Conservation (phyloP, 2,113 vertebrate genomes). For the Oxygymnocypris stewartii region DNA sequence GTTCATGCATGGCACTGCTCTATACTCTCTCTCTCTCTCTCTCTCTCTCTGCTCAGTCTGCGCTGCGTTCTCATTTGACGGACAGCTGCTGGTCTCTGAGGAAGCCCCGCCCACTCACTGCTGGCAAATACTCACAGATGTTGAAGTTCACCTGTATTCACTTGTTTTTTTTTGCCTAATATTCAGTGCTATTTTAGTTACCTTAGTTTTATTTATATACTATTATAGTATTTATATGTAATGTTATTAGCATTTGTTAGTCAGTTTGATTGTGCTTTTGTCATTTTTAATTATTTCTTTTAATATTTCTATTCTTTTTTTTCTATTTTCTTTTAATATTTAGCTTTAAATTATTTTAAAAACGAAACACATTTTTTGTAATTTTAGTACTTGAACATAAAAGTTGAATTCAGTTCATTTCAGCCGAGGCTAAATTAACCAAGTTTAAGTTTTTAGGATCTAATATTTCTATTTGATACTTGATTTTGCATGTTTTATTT, state of each 20-base stretch:
- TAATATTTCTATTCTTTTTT: neutral
- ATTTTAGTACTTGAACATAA: too few relatives aligned
- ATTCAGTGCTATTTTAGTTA: neutral
- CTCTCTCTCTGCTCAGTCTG: conserved; percentile 47
- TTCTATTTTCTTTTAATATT: too few relatives aligned
- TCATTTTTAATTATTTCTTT: neutral
- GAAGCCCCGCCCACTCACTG: conserved; percentile 64
- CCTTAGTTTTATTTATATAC: neutral
- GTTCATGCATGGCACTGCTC: conserved; percentile 69
- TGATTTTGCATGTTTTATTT: neutral
- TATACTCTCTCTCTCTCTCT: conserved; percentile 64
- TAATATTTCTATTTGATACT: neutral
- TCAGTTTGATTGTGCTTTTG: neutral
- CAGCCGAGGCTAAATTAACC: too few relatives aligned
- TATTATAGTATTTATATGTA: neutral
- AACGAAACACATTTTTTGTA: too few relatives aligned
- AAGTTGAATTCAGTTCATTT: too few relatives aligned
- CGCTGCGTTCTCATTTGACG: conserved; percentile 85
- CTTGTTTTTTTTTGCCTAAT: neutral
- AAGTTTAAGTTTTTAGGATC: neutral
- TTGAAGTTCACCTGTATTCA: neutral
- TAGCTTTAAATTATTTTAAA: neutral
- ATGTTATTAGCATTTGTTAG: neutral
- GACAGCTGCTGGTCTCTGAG: conserved; percentile 84
- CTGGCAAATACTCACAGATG: neutral